Evolutionary conservation across 2,888 invertebrate species (phyloP), one percentile per base, ranked within the genome.

Genomic region (Leptinotarsa tumamoca): DNA sequence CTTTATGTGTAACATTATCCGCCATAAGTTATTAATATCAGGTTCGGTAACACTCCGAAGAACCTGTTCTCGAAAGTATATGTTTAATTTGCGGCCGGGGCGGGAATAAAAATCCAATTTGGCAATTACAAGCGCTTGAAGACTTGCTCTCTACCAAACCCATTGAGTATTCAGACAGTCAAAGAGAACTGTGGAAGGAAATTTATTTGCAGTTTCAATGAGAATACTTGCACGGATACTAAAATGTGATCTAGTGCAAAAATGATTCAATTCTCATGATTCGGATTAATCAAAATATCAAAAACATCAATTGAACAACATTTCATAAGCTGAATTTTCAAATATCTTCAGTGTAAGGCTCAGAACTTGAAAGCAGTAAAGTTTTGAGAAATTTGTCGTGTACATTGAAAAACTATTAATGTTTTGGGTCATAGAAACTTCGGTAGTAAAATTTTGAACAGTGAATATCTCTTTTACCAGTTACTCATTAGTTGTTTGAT

Each of bases 31-130:
- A 76, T 76, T 71, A 76, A 69, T 73, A 52, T 33, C 51, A 18
- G 52, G 18, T 58, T 23, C 23, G 58, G 21, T 58, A 58, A 66
- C 71, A 71, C 66, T 66, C 71, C 33, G 23, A 71, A 33, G 17
- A 71, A 71, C 71, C 71, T 50, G 71, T 71, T 63, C 63, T n/a
- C 50, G 23, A 43, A 63, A 10, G 56, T 49, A 18, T 51, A 52
- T 58, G 61, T 52, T 71, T 61, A 43, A 21, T 71, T 71, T 23
- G 27, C 51, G 49, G n/a, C n/a, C 71, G 66, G 68, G 68, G 71
- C 68, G 77, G 73, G 77, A 71, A 74, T 77, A 66, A 74, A 68
- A 68, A 71, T 73, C 71, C 68, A 74, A 71, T 76, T 73, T 71
- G 77, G 74, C 77, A 74, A 72, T 72, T 70, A 70, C 51, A 70